Evolutionary conservation across 2,888 invertebrate species (phyloP), one percentile per base, ranked within the genome.

Genomic region (Hyalella azteca): DNA sequence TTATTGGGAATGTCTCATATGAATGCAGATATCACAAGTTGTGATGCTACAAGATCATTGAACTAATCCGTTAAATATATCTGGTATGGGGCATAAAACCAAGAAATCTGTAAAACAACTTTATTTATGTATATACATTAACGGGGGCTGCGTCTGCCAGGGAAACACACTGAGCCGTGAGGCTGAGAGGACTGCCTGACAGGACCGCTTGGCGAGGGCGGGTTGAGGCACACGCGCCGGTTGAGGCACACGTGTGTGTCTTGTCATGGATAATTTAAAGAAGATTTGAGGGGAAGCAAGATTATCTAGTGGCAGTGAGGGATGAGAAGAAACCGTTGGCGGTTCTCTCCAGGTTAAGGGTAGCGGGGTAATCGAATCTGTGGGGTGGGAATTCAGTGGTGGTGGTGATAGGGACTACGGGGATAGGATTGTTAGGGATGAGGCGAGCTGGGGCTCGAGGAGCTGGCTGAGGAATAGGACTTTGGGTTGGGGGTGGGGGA

Each of bases 341-440:
- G 15, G 83, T 83, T 79, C 83, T 83, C 54, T 81, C 80, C 59
- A 83, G 66, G 79, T 83, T 83, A 54, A 83, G 81, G 41, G 78
- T 80, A 2, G 83, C 83, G 15, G 83, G 81, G 73, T 82, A 83
- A 78, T 83, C 83, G 66, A 83, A 83, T 59, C 83, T 77, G 78
- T 60, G 60, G 4, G 80, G 78, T n/a, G 73, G 73, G 11, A 80
- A 79, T 73, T 79, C 78, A 19, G 81, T 79, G 19, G 76, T 75
- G 11, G 83, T 80, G 49, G 83, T 83, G 7, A 60, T 29, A 13
- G 73, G 45, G 45, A 75, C 75, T 29, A 76, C 59, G 40, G 66
- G 77, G 50, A 50, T 48, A 5, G 48, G 81, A 75, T 32, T 79
- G 77, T 79, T 77, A 77, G 41, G 75, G 48, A 36, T 54, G 22